phyloP scores from a whole-genome alignment of 1,140 invertebrate species.

The Hylaeus volcanicus region DNA sequence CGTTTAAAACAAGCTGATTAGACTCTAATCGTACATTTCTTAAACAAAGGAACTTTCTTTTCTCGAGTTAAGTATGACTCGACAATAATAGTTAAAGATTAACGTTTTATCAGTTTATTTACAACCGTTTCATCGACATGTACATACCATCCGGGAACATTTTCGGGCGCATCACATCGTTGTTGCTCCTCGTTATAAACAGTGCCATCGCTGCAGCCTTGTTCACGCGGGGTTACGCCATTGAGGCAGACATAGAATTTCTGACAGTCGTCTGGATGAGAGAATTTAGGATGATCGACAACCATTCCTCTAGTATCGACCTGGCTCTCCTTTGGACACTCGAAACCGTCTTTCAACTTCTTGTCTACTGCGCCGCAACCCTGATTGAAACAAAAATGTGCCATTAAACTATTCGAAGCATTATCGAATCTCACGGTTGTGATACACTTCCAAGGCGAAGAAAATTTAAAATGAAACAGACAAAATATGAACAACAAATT shows the following conservation, averaged over 20 bases:
- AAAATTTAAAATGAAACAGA: too few relatives aligned
- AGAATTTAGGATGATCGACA: constrained; percentile 92
- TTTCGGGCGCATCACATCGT: constrained; percentile 92
- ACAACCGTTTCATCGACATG: neutral
- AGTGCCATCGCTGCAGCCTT: constrained; percentile 91
- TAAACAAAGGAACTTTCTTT: too few relatives aligned
- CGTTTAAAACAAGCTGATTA: too few relatives aligned
- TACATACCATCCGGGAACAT: constrained; percentile 92
- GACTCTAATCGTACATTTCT: too few relatives aligned
- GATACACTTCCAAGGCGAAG: too few relatives aligned
- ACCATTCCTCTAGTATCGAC: constrained; percentile 86
- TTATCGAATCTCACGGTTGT: neutral
- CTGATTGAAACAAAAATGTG: constrained; percentile 45
- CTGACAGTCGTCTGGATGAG: constrained; percentile 92
- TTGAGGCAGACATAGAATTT: constrained; percentile 95
- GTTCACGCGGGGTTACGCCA: constrained; percentile 90
- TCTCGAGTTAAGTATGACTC: too few relatives aligned
- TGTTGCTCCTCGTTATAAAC: constrained; percentile 92
- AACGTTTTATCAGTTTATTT: neutral
- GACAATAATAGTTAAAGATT: too few relatives aligned
- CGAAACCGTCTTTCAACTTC: constrained; percentile 89
- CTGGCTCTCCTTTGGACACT: constrained; percentile 87
- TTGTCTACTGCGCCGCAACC: constrained; percentile 79
- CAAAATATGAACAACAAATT: too few relatives aligned
- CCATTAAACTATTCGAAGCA: neutral